phyloP scores from a whole-genome alignment of 2,888 invertebrate species.

The Spilosoma lubricipeda region DNA sequence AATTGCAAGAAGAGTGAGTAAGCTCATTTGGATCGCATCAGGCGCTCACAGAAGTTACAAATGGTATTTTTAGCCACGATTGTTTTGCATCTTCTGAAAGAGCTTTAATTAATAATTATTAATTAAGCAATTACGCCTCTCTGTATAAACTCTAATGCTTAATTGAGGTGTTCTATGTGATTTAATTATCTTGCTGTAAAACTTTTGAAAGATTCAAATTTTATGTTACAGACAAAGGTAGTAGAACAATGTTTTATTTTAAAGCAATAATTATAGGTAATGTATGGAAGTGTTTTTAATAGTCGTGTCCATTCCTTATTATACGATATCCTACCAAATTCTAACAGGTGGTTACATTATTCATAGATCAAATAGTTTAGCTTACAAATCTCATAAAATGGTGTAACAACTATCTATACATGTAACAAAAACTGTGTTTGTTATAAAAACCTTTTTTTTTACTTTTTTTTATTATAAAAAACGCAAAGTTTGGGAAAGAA shows the following conservation, averaged over 20 bases:
- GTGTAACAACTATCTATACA: slow-evolving; percentile 26
- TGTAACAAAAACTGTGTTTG: slow-evolving; percentile 19
- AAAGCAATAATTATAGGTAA: neutral
- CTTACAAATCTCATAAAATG: slow-evolving; percentile 18
- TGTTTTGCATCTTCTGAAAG: neutral
- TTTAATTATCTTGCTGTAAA: too few relatives aligned
- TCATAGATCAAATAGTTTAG: slow-evolving; percentile 13
- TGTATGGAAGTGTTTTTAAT: neutral
- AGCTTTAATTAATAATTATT: neutral
- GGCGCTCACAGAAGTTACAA: neutral
- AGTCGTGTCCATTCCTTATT: slow-evolving; percentile 2
- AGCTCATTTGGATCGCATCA: neutral
- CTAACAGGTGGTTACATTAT: slow-evolving; percentile 10
- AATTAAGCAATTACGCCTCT: neutral
- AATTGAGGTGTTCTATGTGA: neutral
- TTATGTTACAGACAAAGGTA: neutral
- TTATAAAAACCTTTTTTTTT: slow-evolving; percentile 1
- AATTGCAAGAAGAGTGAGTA: neutral
- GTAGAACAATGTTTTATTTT: neutral
- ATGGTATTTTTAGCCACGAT: neutral
- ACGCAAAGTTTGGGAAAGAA: neutral
- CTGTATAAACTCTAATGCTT: neutral
- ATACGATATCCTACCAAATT: slow-evolving; percentile 7
- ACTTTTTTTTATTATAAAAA: neutral
- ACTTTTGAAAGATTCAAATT: too few relatives aligned